Base-by-base conservation (phyloP, 2,113 vertebrate species). In the Aythya baeri region DNA sequence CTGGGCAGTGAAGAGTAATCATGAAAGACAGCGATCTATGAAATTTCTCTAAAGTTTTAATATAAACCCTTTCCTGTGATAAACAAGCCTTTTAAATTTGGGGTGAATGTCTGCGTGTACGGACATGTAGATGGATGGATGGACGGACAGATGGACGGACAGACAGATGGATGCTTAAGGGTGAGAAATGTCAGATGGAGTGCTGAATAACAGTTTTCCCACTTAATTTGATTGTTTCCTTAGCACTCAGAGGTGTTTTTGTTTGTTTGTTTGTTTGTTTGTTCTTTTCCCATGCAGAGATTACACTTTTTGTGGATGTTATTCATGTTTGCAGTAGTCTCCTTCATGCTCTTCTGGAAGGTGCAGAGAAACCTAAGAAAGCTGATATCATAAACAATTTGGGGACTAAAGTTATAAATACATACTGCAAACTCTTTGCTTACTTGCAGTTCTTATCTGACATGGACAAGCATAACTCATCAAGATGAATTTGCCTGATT, bases 231-330 rank as follows among this genome's bases (percentile, higher is more conserved):
- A n/a, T 73, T 74, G 31, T 46, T 74, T 86, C 70, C 32, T 71
- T 77, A 52, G 21, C 44, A 52, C 52, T 65, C 0, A 0, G 7
- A 57, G 20, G 46, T 49, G 20, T 9, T 49, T 49, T 46, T 46
- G 44, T 46, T 49, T 6, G 83, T 41, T 73, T 83, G 55, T 87
- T 25, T 0, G 16, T 76, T 32, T 62, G 57, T 36, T 36, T 36
- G 36, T 36, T 36, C 34, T 34, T 25, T 12, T 25, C 20, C 15
- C 32, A 34, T 36, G 6, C 73, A 14, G 26, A 10, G n/a, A 46
- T 77, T 85, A 8, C 20, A 29, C 70, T 78, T 17, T 91, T 85
- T 83, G 29, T 32, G 32, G 31, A 44, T 8, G 6, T 82, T 73
- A 70, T 90, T 86, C 1, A 12, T 67, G 88, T 83, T 86, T 92